Conservation (phyloP, 2,113 vertebrate genomes). For the Arizona elegans region DNA sequence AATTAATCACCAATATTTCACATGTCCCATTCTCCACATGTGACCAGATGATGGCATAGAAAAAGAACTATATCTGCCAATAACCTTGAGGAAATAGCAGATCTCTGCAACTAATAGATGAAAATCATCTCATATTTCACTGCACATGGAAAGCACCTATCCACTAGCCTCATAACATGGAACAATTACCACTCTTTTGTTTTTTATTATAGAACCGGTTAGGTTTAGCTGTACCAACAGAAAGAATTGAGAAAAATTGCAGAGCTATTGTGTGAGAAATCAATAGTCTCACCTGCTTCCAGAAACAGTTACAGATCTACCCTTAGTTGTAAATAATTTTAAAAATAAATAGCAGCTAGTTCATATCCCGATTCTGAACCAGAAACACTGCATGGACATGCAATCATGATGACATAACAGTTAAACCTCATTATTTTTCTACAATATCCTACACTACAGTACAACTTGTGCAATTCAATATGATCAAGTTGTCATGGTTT, state of each 20-base stretch:
- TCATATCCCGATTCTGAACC: neutral
- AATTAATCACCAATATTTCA: neutral
- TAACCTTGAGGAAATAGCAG: neutral
- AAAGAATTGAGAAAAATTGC: neutral
- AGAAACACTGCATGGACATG: neutral
- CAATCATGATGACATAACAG: neutral
- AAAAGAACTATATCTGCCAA: neutral
- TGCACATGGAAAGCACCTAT: neutral
- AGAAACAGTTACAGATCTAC: neutral
- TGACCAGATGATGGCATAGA: neutral
- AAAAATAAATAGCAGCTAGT: neutral
- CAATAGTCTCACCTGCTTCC: neutral
- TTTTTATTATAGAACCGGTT: neutral
- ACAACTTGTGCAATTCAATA: neutral
- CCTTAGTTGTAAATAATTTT: neutral
- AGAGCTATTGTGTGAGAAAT: neutral
- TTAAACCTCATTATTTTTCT: neutral
- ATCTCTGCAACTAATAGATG: neutral
- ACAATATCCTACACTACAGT: neutral
- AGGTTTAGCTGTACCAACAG: neutral
- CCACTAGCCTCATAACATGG: neutral
- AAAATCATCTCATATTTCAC: no score
- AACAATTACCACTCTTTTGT: neutral
- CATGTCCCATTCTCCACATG: neutral
- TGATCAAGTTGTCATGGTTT: neutral